Base-by-base conservation (phyloP, 2,113 vertebrate species). In the Jaculus jaculus region DNA sequence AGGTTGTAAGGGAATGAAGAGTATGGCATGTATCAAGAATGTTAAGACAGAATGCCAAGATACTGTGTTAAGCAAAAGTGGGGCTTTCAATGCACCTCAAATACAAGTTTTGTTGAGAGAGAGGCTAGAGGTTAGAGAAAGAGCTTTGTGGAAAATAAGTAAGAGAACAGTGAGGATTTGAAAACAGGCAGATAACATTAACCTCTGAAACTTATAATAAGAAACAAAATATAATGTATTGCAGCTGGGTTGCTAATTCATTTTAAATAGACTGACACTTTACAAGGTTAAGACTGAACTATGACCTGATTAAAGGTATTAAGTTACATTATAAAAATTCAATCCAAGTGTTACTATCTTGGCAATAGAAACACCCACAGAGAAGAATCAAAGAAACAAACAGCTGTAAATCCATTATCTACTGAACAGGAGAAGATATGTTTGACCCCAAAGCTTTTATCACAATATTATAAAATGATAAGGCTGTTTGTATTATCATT, bases 211-310 rank as follows among this genome's bases (percentile, higher is more conserved):
- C 71, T 82, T 66, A 51, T 54, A 63, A 60, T 71, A 81, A 30
- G 69, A 93, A 93, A 77, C 90, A 90, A 96, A 90, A 77, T 51
- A 69, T 63, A 90, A 83, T 85, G 82, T 69, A 42, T 83, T 63
- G 92, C 23, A 80, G 37, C 34, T 42, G 42, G 89, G 74, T 61
- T 74, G 8, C 37, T 83, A 88, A 86, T 77, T 83, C 61, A 77
- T 75, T 95, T 90, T 96, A 95, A 96, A 87, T 51, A 65, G 87
- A 78, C 32, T 61, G 7, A 85, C 66, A 81, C 23, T 90, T 73
- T 63, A 12, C 16, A 42, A 93, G 73, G 34, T 91, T 84, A 89
- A 89, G 63, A 58, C 63, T 88, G 69, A 6, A 68, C 63, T 87
- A 10, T 21, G 72, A 66, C 54, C n/a, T 82, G 72, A 93, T 93